Conservation (phyloP, 2,113 vertebrate species). For the Stictonetta naevosa region DNA sequence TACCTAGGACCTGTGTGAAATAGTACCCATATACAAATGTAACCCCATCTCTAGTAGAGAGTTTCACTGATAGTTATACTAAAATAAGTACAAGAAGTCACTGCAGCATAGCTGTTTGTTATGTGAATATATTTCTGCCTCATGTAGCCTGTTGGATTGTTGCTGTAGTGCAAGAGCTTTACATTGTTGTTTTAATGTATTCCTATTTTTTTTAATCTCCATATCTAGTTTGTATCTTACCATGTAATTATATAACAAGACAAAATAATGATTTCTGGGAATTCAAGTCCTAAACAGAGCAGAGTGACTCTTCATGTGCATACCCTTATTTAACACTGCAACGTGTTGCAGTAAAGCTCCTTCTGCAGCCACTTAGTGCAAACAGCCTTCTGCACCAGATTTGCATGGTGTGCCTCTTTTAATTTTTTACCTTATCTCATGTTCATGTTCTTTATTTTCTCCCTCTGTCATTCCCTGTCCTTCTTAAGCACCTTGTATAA, state of each 20-base stretch:
- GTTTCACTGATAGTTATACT: background rate
- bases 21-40: background rate
- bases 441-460: background rate
- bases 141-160: background rate
- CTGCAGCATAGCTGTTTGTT: background rate
- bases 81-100: background rate
- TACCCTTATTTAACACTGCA: background rate
- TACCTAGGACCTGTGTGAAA: background rate
- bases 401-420: background rate
- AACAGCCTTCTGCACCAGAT: background rate
- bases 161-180: background rate
- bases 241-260: background rate
- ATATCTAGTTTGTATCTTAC: background rate
- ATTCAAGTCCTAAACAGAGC: background rate
- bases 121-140: background rate
- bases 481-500: background rate
- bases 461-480: background rate
- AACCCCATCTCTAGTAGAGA: background rate
- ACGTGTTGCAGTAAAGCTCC: background rate
- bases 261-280: background rate
- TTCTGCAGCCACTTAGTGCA: background rate
- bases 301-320: background rate
- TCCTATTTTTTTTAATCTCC: background rate
- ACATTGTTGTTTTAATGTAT: too few species aligned
- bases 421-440: background rate